Conservation (phyloP, 2,113 vertebrate species). For the Ceratotherium simum region DNA sequence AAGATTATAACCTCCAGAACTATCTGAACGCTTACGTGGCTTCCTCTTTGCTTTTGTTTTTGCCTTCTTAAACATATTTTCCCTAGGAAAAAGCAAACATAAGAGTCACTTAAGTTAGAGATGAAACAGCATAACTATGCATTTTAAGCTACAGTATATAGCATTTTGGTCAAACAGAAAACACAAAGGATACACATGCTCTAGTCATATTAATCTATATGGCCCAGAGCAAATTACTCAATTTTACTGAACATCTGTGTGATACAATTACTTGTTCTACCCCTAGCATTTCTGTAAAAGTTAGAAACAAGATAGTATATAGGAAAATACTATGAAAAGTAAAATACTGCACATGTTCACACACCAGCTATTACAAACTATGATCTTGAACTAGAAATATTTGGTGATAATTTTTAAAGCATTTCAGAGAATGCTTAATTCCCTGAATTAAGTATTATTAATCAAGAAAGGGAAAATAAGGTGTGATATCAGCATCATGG, state of each 20-base stretch:
- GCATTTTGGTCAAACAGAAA: slow-evolving; percentile 29
- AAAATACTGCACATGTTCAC: slow-evolving; percentile 9
- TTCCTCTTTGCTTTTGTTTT: slow-evolving; percentile 98
- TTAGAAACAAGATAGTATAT: neutral
- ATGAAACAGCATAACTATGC: slow-evolving; percentile 4
- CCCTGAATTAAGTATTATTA: slow-evolving; percentile 1
- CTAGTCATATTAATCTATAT: neutral
- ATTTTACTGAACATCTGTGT: neutral
- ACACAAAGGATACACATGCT: neutral
- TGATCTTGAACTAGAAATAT: slow-evolving; percentile 25
- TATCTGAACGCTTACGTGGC: slow-evolving; percentile 94
- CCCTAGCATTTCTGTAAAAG: neutral
- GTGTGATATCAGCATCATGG: too few species aligned
- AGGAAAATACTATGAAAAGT: slow-evolving; percentile 14
- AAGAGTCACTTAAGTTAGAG: slow-evolving; percentile 15
- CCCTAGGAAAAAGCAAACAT: slow-evolving; percentile 86
- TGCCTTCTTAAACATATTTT: slow-evolving; percentile 93
- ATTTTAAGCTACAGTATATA: neutral
- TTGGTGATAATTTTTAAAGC: neutral
- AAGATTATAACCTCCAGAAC: slow-evolving; percentile 97
- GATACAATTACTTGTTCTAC: neutral
- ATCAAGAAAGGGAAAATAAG: neutral
- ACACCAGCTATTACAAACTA: neutral
- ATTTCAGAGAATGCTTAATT: neutral
- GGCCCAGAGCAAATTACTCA: neutral